These are phyloP conservation scores for Agrilus planipennis DNA, from an alignment of 1,140 invertebrate species.

Conservation along the genomic window DNA sequence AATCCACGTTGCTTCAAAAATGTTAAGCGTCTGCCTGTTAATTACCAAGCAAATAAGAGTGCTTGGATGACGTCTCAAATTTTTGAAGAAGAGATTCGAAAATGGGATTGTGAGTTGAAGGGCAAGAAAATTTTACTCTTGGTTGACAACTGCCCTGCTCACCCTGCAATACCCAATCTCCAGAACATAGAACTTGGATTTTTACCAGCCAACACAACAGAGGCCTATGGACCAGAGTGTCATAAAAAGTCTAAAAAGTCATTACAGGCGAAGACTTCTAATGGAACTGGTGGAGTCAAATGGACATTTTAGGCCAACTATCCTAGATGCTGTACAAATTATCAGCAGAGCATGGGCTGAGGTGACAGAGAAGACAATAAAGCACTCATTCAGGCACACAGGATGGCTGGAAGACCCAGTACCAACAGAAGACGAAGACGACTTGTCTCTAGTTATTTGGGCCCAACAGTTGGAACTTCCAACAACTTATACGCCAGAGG, in stretches of 20 bases:
- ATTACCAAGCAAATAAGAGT: conserved; percentile 5
- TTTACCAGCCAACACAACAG: conserved; percentile 16
- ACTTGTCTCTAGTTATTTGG: no score
- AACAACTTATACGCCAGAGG: no score
- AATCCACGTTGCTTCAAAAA: conserved; percentile 10
- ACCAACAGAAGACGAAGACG: no score
- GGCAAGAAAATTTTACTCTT: conserved; percentile 4
- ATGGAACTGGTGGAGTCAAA: no score
- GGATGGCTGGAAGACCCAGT: no score
- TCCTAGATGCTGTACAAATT: no score
- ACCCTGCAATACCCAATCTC: not conserved
- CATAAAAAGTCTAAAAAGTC: conserved; percentile 14
- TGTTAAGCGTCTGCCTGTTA: conserved; percentile 1
- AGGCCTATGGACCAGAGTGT: conserved; percentile 20
- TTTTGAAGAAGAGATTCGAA: not conserved
- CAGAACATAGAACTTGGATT: conserved; percentile 11
- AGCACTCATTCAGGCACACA: no score
- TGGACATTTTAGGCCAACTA: no score
- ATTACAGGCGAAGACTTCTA: conserved; percentile 4
- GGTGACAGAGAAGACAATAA: no score
- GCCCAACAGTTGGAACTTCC: no score
- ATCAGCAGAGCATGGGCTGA: no score
- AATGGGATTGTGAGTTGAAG: not conserved
- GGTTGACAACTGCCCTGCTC: conserved; percentile 5
- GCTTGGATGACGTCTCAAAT: conserved; percentile 9